Percentiles rank a stretch among this genome's conserved stretches.
phyloP scores from a whole-genome alignment of 2,888 invertebrate species.

The Leucophenga montana region DNA sequence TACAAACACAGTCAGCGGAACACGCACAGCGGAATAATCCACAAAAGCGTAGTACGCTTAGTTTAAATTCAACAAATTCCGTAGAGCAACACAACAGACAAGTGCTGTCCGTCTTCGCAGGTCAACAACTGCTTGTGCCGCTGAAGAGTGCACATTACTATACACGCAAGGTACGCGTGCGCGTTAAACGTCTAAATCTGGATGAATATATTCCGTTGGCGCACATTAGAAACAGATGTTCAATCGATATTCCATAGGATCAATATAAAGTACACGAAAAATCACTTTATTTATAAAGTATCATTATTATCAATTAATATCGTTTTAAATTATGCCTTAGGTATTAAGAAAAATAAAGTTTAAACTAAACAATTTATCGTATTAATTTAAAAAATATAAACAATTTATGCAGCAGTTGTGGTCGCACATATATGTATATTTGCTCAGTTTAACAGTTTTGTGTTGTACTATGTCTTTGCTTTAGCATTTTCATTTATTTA shows the following conservation, averaged over 20 bases:
- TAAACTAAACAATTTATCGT: slow-evolving; percentile 12
- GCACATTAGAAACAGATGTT: slow-evolving; percentile 25
- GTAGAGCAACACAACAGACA: not conserved
- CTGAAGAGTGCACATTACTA: slow-evolving; percentile 41
- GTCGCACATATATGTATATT: slow-evolving; percentile 8
- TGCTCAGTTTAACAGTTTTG: slow-evolving; percentile 9
- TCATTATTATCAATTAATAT: slow-evolving; percentile 7
- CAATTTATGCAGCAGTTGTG: slow-evolving; percentile 9
- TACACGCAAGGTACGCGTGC: slow-evolving; percentile 43
- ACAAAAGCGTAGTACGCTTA: no score
- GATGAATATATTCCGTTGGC: slow-evolving; percentile 45
- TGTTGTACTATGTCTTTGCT: slow-evolving; percentile 17
- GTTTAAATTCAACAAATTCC: not conserved
- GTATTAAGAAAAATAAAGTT: slow-evolving; percentile 4
- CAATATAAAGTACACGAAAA: not conserved
- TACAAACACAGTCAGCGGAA: no score
- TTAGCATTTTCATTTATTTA: not conserved
- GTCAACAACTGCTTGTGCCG: slow-evolving; percentile 33
- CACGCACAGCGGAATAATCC: no score
- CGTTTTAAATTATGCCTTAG: slow-evolving; percentile 19
- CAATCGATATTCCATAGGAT: not conserved
- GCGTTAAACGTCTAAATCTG: slow-evolving; percentile 47
- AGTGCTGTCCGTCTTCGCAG: no score
- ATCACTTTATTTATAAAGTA: slow-evolving; percentile 17
- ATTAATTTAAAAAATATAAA: slow-evolving; percentile 1